Percentiles rank a stretch among this genome's conserved stretches.
Conservation (phyloP, 1,140 invertebrate species). For the Bombyx mandarina region DNA sequence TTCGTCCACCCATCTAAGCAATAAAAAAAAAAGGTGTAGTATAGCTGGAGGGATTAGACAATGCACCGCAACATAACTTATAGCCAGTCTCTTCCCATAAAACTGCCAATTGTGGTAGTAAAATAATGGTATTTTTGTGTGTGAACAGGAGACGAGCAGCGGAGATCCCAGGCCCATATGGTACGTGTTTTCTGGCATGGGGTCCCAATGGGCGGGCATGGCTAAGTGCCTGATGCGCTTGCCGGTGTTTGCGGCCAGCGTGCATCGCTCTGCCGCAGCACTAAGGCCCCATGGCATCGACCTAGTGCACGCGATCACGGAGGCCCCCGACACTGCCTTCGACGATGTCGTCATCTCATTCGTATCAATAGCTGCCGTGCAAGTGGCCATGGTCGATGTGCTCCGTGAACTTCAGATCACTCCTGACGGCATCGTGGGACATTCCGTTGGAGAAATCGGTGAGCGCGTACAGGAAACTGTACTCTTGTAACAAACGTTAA, state of each 20-base stretch:
- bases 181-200: conserved; percentile 97
- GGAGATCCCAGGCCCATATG: conserved; percentile 85
- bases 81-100: too few species aligned
- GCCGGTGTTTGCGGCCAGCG: conserved; percentile 83
- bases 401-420: conserved; percentile 82
- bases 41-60: too few species aligned
- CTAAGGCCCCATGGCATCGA: conserved; percentile 85
- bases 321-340: conserved; percentile 81
- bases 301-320: conserved; percentile 84
- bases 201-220: conserved; percentile 97
- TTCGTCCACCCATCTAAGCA: too few species aligned
- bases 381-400: conserved; percentile 92
- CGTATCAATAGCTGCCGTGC: conserved; percentile 94
- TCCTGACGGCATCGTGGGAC: conserved; percentile 95
- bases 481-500: too few species aligned
- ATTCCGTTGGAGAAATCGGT: conserved; percentile 93
- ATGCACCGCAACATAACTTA: too few species aligned
- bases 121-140: not conserved
- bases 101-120: too few species aligned
- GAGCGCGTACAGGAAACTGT: conserved; percentile 8
- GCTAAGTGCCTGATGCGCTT: conserved; percentile 86
- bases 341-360: conserved; percentile 91
- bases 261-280: conserved; percentile 82
- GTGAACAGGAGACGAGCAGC: conserved; percentile 29
- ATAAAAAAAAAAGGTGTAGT: too few species aligned